These are phyloP conservation scores for Mobula hypostoma DNA, from an alignment of 2,113 vertebrate genomes.

Conservation along the genomic window DNA sequence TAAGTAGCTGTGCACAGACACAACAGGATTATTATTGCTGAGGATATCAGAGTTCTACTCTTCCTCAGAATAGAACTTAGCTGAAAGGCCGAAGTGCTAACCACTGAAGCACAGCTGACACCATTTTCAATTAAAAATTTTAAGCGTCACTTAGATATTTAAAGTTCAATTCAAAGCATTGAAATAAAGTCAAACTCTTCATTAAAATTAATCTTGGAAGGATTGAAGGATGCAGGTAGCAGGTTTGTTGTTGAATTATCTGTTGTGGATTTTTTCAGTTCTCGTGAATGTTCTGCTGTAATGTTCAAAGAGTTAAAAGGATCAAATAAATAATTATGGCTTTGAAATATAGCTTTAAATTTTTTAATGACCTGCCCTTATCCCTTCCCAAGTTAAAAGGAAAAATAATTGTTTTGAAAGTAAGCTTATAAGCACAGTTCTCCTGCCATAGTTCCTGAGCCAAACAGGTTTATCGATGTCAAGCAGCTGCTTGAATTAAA, in stretches of 20 bases:
- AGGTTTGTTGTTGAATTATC: background rate
- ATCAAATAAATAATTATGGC: background rate
- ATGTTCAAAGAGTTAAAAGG: background rate
- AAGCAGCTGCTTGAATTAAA: background rate
- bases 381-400: background rate
- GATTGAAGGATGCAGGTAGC: no score
- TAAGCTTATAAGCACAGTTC: background rate
- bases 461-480: background rate
- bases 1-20: no score
- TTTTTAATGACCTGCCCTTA: background rate
- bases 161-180: background rate
- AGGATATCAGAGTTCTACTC: background rate
- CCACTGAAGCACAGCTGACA: background rate
- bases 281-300: background rate
- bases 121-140: background rate
- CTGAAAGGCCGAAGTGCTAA: background rate
- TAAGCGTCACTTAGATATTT: background rate
- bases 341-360: background rate
- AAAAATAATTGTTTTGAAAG: background rate
- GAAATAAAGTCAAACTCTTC: background rate
- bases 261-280: background rate
- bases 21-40: no score
- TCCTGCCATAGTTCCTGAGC: background rate
- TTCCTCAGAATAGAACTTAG: background rate
- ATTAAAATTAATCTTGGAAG: background rate